A percentile compares a stretch with the other conserved stretches of the same genome.
phyloP scores from a whole-genome alignment of 2,888 invertebrate genomes.

The Mythimna vitellina region DNA sequence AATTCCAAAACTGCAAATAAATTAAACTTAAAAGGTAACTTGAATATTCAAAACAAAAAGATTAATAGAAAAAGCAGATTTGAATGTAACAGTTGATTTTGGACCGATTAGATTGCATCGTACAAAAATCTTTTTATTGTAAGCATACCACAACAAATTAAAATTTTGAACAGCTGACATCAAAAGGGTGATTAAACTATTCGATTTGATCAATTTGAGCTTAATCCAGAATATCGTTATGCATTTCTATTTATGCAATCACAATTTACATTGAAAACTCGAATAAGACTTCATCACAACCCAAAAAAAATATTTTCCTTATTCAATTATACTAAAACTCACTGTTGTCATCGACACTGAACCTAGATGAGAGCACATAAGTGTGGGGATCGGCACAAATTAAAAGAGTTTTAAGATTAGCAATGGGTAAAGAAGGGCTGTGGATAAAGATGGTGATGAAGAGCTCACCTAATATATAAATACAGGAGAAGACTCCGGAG shows the following conservation, averaged over 20 bases:
- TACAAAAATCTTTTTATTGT: too few species aligned
- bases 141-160: too few species aligned
- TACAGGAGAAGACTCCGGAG: constrained; percentile 92
- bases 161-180: too few species aligned
- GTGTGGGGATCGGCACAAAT: too few species aligned
- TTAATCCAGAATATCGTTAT: too few species aligned
- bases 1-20: constrained; percentile 92
- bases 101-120: background rate
- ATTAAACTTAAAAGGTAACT: background rate
- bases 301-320: background rate
- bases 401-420: too few species aligned
- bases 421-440: too few species aligned
- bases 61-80: too few species aligned
- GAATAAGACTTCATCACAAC: background rate
- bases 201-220: background rate
- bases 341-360: too few species aligned
- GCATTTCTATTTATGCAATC: too few species aligned
- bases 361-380: too few species aligned
- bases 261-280: background rate
- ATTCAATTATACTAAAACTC: too few species aligned
- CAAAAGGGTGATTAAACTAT: background rate
- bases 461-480: constrained; percentile 91
- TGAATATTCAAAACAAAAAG: background rate
- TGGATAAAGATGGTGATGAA: background rate
- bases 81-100: background rate